Evolutionary conservation across 1,140 invertebrate genomes (phyloP), one percentile per base, ranked within the genome.

Genomic region (Venturia canescens): DNA sequence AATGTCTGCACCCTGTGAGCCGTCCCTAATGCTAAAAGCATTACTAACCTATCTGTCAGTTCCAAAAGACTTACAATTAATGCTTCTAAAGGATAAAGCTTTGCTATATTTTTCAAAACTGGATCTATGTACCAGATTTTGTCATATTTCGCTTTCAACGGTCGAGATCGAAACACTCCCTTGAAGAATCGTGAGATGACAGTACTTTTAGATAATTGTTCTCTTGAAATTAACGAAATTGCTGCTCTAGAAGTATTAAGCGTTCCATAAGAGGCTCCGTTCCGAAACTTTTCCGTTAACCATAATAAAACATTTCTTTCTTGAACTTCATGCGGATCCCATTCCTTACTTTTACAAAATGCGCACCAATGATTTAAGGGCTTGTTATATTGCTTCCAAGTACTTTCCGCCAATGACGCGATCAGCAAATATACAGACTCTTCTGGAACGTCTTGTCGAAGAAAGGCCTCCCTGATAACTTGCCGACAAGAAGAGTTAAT

Each of bases 1-100:
- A 80, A 21, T 18, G 78, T 91, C 87, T 90, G 89, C 85, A 79
- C 31, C 11, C 84, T 26, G 3, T 84, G 80, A 53, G 78, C 84
- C 16, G 81, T 86, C 18, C 76, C 78, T 15, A 84, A 27, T 9
- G 80, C 78, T 11, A 86, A 53, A 5, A 86, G 34, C 1, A 82
- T 83, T 0, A 79, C 71, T 50, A 84, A n/a, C 31, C 84, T 86
- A 7, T 1, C 16, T 9, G 83, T 72, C 9, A 84, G 27, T 16
- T 63, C 3, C 16, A 53, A 38, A 21, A 86, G 57, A 31, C n/a
- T n/a, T n/a, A n/a, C n/a, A n/a, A n/a, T 38, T 21, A 53, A 66
- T 3, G 6, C 16, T 16, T 78, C 67, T 13, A 71, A 26, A 2
- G 44, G 75, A 4, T 1, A 16, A 18, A 80, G 31, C 26, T 11